Percentiles rank a stretch among this genome's conserved stretches.
These are phyloP conservation scores for Myanophis thanlyinensis DNA, from an alignment of 2,113 vertebrate genomes.

Conservation along the genomic window DNA sequence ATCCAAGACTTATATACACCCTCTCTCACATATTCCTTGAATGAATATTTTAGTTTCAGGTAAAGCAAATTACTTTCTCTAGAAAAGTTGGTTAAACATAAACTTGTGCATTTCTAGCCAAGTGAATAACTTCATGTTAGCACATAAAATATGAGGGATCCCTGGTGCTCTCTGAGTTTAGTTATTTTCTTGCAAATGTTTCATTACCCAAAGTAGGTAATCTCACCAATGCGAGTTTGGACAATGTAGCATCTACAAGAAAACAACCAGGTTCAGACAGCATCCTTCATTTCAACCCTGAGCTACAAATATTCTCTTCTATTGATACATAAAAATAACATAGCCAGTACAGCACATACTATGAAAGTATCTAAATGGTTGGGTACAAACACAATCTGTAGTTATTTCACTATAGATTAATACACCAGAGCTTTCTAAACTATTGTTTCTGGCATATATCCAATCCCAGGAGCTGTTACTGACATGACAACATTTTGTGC, in stretches of 20 bases:
- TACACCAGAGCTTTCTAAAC: background rate
- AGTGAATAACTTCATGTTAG: background rate
- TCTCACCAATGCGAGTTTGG: too few species aligned
- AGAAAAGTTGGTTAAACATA: background rate
- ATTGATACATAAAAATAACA: background rate
- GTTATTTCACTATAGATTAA: slow-evolving; percentile 31
- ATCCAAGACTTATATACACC: background rate
- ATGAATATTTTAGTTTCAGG: background rate
- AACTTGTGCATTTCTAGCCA: background rate
- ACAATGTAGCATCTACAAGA: too few species aligned
- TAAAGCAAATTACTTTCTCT: background rate
- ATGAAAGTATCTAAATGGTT: slow-evolving; percentile 25
- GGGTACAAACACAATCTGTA: background rate
- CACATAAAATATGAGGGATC: too few species aligned
- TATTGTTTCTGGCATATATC: slow-evolving; percentile 42
- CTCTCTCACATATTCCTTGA: background rate
- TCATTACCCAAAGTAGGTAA: too few species aligned
- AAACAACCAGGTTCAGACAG: too few species aligned
- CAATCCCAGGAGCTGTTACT: slow-evolving; percentile 56
- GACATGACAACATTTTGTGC: slow-evolving; percentile 51
- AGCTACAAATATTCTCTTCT: too few species aligned
- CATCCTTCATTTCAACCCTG: too few species aligned
- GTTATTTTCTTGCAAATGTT: too few species aligned
- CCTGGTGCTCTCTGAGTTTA: too few species aligned
- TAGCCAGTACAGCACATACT: too few species aligned